phyloP scores from a whole-genome alignment of 2,888 invertebrate genomes.

The Cryptocheilus praepositus region DNA sequence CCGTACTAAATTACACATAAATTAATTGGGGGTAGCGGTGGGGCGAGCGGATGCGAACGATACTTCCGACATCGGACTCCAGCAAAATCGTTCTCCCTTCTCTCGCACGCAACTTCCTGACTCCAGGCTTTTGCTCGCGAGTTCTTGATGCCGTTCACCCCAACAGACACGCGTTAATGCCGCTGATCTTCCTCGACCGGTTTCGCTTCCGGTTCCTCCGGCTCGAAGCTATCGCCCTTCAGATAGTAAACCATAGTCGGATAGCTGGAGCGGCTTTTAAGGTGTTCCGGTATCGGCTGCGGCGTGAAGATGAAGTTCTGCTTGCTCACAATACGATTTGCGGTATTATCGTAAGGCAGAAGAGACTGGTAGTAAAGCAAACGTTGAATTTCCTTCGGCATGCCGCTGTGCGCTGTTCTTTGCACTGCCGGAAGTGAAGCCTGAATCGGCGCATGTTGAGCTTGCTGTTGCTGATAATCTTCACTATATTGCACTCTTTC shows the following conservation, averaged over 20 bases:
- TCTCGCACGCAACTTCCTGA: neutral
- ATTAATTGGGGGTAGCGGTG: neutral
- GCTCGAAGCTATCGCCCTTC: conserved; percentile 47
- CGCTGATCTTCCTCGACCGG: conserved; percentile 40
- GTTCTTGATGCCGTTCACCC: neutral
- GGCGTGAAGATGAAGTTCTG: conserved; percentile 67
- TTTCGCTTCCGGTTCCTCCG: conserved; percentile 33
- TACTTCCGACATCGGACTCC: neutral
- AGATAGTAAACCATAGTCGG: conserved; percentile 66
- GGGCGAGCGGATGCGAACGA: neutral
- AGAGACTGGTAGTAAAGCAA: conserved; percentile 66
- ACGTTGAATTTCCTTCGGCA: conserved; percentile 66
- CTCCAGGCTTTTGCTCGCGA: neutral
- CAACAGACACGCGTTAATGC: conserved; percentile 30
- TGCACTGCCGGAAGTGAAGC: conserved; percentile 45
- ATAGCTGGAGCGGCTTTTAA: conserved; percentile 59
- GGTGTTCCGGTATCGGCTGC: conserved; percentile 60
- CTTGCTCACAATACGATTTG: conserved; percentile 65
- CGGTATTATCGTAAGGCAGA: conserved; percentile 69
- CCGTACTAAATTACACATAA: conserved; percentile 3
- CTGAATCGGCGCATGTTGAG: conserved; percentile 11
- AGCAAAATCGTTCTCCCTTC: neutral
- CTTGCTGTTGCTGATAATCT: conserved; percentile 25
- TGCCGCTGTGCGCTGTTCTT: conserved; percentile 40
- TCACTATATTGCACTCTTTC: conserved; percentile 60